A percentile compares a stretch with the other conserved stretches of the same genome.
These are phyloP conservation scores for Ascidia mentula DNA, from an alignment of 23 tunicate genomes.

Conservation along the genomic window DNA sequence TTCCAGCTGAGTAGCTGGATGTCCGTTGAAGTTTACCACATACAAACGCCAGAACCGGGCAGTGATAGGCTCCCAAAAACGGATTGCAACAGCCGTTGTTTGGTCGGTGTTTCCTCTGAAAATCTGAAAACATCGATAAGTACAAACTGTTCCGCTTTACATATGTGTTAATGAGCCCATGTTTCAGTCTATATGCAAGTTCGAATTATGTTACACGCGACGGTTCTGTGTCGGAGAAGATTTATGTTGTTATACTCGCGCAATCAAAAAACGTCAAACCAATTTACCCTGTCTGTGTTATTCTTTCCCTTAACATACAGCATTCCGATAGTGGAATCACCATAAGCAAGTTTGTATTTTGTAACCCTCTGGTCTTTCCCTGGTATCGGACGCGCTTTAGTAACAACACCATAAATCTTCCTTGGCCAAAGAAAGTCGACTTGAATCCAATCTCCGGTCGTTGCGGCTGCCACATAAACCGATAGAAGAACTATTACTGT, in stretches of 20 bases:
- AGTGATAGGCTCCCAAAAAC: background rate
- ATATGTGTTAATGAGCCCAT: too few relatives aligned
- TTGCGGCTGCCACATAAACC: too few relatives aligned
- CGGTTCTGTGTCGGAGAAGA: too few relatives aligned
- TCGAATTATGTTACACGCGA: too few relatives aligned
- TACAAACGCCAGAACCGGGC: background rate
- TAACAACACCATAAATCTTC: background rate
- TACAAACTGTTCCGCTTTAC: too few relatives aligned
- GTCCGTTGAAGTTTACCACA: background rate
- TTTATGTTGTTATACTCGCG: too few relatives aligned
- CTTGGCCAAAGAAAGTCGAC: background rate
- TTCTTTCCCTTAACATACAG: background rate
- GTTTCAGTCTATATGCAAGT: too few relatives aligned
- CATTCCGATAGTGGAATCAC: background rate
- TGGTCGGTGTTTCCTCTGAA: background rate
- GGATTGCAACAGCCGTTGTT: background rate
- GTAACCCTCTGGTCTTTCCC: background rate
- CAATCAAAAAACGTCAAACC: too few relatives aligned
- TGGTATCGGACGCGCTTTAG: background rate
- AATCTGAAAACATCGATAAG: background rate
- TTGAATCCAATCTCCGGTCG: too few relatives aligned
- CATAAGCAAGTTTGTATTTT: background rate
- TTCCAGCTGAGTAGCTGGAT: background rate
- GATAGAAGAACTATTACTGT: too few relatives aligned
- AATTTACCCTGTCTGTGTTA: conserved; percentile 4